phyloP scores from a whole-genome alignment of 2,888 invertebrate species.

The Dryomyza anilis region DNA sequence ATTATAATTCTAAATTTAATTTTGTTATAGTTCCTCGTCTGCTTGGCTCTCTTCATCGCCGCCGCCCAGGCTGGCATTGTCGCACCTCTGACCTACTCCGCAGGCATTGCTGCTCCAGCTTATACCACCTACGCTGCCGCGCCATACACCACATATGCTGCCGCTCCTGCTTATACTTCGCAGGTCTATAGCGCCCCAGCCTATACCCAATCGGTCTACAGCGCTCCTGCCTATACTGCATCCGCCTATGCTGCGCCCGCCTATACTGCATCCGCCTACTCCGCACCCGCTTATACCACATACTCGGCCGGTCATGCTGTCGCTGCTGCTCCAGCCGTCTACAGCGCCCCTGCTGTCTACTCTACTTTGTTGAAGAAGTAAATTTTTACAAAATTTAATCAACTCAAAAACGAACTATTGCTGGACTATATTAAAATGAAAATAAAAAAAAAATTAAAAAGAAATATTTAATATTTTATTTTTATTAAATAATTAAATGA shows the following conservation, averaged over 20 bases:
- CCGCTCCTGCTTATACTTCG: too few relatives aligned
- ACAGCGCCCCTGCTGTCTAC: slow-evolving; percentile 9
- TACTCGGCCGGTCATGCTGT: slow-evolving; percentile 32
- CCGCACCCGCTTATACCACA: slow-evolving; percentile 38
- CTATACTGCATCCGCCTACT: slow-evolving; percentile 34
- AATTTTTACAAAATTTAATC: too few relatives aligned
- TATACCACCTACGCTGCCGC: slow-evolving; percentile 33
- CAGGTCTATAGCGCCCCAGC: slow-evolving; percentile 35
- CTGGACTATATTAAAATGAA: too few relatives aligned
- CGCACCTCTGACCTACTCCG: slow-evolving; percentile 36
- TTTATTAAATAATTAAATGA: too few relatives aligned
- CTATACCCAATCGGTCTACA: slow-evolving; percentile 34
- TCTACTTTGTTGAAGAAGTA: slow-evolving; percentile 12
- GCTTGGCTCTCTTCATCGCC: slow-evolving; percentile 51
- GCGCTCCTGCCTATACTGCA: slow-evolving; percentile 37
- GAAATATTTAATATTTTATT: too few relatives aligned
- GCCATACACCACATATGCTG: slow-evolving; percentile 37
- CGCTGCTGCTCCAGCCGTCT: slow-evolving; percentile 21
- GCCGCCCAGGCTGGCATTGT: slow-evolving; percentile 49
- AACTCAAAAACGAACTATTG: too few relatives aligned
- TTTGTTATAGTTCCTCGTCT: slow-evolving; percentile 47
- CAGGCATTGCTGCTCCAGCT: slow-evolving; percentile 29
- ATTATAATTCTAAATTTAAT: background rate
- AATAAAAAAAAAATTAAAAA: too few relatives aligned
- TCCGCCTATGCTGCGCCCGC: slow-evolving; percentile 36